Percentiles rank a stretch among this genome's conserved stretches.
These are phyloP conservation scores for Xanthostigma xanthostigma DNA, from an alignment of 2,888 invertebrate species.

Conservation along the genomic window DNA sequence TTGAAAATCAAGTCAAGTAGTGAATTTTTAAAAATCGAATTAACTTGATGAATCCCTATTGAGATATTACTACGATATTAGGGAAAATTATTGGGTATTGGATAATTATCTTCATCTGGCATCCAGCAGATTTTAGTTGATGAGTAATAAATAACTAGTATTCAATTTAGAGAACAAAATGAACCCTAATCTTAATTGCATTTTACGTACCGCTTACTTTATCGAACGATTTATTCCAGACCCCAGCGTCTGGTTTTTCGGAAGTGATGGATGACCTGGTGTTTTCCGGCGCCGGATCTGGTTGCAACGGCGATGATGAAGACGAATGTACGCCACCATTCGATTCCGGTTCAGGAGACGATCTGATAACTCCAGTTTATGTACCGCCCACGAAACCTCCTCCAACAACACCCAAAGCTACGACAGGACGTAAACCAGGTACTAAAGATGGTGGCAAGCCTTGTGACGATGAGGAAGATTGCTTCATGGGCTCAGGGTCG, in stretches of 20 bases:
- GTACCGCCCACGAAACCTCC: slow-evolving; percentile 67
- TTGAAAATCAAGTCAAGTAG: no score
- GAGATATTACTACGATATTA: no score
- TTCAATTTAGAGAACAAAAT: no score
- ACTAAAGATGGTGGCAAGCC: not conserved
- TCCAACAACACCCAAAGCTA: slow-evolving; percentile 29
- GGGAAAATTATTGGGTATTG: no score
- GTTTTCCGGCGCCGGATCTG: slow-evolving; percentile 83
- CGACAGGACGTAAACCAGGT: not conserved
- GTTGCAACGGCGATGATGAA: slow-evolving; percentile 80
- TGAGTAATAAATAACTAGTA: no score
- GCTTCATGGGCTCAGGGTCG: slow-evolving; percentile 66
- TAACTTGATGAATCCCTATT: no score
- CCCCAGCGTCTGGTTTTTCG: slow-evolving; percentile 68
- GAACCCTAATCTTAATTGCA: no score
- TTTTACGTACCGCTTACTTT: not conserved
- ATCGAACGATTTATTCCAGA: slow-evolving; percentile 34
- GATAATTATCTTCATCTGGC: no score
- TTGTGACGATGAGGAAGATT: slow-evolving; percentile 66
- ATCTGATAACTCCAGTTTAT: slow-evolving; percentile 84
- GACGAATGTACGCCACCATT: slow-evolving; percentile 77
- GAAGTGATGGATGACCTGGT: slow-evolving; percentile 77
- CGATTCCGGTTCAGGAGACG: slow-evolving; percentile 67
- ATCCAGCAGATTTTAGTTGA: no score
- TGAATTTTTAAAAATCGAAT: no score